Percentiles rank a stretch among this genome's conserved stretches.
These are phyloP conservation scores for Zenarchopterus dispar DNA, from an alignment of 2,797 vertebrate genomes.

Conservation along the genomic window DNA sequence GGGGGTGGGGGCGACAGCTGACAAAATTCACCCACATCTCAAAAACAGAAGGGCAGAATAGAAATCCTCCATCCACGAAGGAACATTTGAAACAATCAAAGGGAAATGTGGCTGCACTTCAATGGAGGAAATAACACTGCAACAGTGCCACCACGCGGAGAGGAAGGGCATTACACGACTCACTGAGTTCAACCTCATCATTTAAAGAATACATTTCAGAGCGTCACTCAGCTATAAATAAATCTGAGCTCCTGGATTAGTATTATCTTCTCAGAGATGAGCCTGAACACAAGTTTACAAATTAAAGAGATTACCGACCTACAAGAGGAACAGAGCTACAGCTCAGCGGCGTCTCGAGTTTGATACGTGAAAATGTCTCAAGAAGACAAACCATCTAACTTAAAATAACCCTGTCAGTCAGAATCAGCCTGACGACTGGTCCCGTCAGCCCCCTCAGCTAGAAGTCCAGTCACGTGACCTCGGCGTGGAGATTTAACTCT, in stretches of 20 bases:
- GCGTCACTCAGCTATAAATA: constrained; percentile 15
- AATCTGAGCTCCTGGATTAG: neutral
- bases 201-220: constrained; percentile 47
- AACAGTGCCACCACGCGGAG: constrained; percentile 78
- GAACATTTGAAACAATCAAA: constrained; percentile 50
- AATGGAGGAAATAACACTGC: constrained; percentile 27
- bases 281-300: neutral
- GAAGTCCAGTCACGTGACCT: constrained; percentile 37
- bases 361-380: constrained; percentile 16
- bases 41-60: constrained; percentile 47
- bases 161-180: neutral
- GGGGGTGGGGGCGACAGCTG: too few species aligned
- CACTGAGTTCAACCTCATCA: constrained; percentile 30
- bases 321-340: neutral
- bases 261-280: constrained; percentile 11
- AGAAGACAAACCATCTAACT: too few species aligned
- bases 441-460: constrained; percentile 10
- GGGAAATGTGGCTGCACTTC: constrained; percentile 33
- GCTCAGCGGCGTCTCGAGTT: neutral
- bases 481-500: constrained; percentile 22
- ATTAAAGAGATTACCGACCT: constrained; percentile 4
- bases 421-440: constrained; percentile 51
- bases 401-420: constrained; percentile 59
- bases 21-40: constrained; percentile 37
- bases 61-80: constrained; percentile 58